Evolutionary conservation across 1,140 invertebrate genomes (phyloP), one percentile per base, ranked within the genome.

Genomic region (Sinella curviseta): DNA sequence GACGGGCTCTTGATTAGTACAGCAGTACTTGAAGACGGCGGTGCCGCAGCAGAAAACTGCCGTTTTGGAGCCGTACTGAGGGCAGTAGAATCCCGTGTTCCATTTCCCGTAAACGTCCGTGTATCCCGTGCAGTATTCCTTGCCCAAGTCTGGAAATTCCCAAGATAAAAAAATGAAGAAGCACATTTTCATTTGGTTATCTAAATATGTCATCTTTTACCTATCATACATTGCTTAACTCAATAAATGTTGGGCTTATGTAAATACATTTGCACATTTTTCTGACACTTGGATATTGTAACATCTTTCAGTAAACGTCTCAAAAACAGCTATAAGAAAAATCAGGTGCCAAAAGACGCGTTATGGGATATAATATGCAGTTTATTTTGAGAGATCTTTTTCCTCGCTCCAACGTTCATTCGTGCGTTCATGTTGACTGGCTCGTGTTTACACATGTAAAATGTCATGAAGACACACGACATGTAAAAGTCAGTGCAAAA

Each of bases 11-110:
- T 70, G 65, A 70, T 70, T 33, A 31, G 65, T 70, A 33, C 86
- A 87, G 80, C 87, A 87, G 79, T 87, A 87, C 79, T 87, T 87
- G 77, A 85, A 85, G 33, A 82, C 83, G 16, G 79, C 79, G 1
- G 85, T 86, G 30, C 87, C 87, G 78, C 87, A 88, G 80, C 87
- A 88, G 80, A 85, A 87, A 3, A 86, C 84, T 26, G 84, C 82
- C 24, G 87, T 83, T 24, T 84, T 84, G 20, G 80, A 77, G 34
- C 85, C 85, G 54, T 84, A 82, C 1, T 79, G 83, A 14, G 87
- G 87, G 77, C 87, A 88, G 24, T 86, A 85, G 79, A 88, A 88
- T 0, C 87, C 87, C 55, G 85, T 88, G 82, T 88, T 88, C 87
- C 87, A 88, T 76, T 87, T 87, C 20, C 87, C 86, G 77, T 86